Percentiles rank a stretch among this genome's conserved stretches.
Evolutionary conservation across 23 tunicate species (phyloP).

Genomic region (Styela clava): DNA sequence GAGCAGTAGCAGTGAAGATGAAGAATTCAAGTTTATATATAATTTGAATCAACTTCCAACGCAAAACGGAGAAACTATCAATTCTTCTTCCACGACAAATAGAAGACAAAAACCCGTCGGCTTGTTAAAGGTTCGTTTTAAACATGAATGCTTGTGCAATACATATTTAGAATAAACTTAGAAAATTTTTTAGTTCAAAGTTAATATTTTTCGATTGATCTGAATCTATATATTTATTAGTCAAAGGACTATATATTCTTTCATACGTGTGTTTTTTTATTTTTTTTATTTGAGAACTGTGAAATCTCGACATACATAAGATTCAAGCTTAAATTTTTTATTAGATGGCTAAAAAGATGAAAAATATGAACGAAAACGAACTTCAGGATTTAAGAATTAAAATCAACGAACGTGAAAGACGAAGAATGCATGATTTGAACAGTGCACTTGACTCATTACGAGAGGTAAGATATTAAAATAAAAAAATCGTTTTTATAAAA

Average conservation of each 20-base stretch:
- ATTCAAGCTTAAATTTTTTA: no score
- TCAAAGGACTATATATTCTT: no score
- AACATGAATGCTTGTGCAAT: background rate
- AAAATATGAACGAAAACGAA: slow-evolving; percentile 21
- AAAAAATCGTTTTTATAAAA: no score
- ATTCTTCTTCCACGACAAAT: background rate
- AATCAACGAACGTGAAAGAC: slow-evolving; percentile 44
- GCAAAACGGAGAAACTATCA: background rate
- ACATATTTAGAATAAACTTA: no score
- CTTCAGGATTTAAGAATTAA: slow-evolving; percentile 33
- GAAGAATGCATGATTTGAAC: slow-evolving; percentile 50
- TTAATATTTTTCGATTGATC: no score
- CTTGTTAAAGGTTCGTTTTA: background rate
- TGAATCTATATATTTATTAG: no score
- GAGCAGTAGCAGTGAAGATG: background rate
- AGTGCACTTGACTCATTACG: slow-evolving; percentile 38
- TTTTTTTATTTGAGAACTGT: no score
- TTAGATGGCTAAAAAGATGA: slow-evolving; percentile 30
- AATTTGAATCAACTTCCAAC: background rate
- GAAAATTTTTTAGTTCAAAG: no score
- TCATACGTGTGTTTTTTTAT: no score
- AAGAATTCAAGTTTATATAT: background rate
- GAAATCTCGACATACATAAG: no score
- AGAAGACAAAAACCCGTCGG: background rate
- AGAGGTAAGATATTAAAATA: slow-evolving; percentile 15